Evolutionary conservation across 2,113 vertebrate species (phyloP).

Genomic region (Trogon surrucura): DNA sequence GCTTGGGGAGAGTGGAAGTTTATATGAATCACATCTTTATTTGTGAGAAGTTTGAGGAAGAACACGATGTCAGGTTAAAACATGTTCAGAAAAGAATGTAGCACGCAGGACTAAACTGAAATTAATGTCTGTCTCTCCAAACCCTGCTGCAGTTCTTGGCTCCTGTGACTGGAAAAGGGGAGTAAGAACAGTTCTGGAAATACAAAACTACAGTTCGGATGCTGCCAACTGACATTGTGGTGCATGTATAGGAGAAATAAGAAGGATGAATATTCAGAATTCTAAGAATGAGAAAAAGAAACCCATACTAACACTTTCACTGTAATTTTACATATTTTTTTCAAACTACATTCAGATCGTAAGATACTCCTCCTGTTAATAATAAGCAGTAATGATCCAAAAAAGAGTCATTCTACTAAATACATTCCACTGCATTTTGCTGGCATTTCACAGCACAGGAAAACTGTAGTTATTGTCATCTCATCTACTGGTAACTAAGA

Average conservation of each 20-base stretch:
- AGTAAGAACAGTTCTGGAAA: slow-evolving; percentile 50
- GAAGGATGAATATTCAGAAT: background rate
- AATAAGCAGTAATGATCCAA: background rate
- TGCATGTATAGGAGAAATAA: background rate
- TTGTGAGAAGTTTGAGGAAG: slow-evolving; percentile 62
- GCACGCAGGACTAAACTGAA: slow-evolving; percentile 60
- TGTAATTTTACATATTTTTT: slow-evolving; percentile 3
- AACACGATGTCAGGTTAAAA: slow-evolving; percentile 68
- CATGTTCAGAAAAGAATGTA: slow-evolving; percentile 59
- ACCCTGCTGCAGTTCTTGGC: slow-evolving; percentile 38
- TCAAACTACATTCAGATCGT: background rate
- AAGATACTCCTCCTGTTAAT: background rate
- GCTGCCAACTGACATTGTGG: background rate
- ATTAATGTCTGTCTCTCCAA: slow-evolving; percentile 33
- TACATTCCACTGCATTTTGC: background rate
- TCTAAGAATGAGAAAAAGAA: background rate
- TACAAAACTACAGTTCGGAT: background rate
- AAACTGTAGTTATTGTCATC: background rate
- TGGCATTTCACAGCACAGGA: background rate
- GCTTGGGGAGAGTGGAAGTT: slow-evolving; percentile 38
- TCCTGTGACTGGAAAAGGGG: slow-evolving; percentile 38
- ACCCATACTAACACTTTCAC: background rate
- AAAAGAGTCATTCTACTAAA: background rate
- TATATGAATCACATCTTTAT: slow-evolving; percentile 61
- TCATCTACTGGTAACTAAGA: background rate